Conservation (phyloP, 37 sponge, comb jelly and placozoan species). For the Hexactinellida sp. region DNA sequence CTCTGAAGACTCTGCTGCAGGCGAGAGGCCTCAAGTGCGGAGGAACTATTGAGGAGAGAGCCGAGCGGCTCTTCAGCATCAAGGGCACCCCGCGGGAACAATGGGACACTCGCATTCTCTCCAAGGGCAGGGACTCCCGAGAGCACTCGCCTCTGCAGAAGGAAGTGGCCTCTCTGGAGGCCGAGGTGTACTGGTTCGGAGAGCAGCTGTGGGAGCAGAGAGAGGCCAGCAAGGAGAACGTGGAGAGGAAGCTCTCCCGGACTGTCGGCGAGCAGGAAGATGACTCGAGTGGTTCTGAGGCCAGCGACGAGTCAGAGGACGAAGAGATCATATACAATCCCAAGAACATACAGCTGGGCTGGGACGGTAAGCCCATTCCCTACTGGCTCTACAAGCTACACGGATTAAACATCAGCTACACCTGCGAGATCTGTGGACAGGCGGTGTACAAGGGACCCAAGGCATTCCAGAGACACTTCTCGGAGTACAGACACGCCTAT, state of each 20-base stretch:
- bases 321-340: constrained; percentile 85
- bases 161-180: constrained; percentile 70
- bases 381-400: constrained; percentile 99
- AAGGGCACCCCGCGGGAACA: constrained; percentile 42
- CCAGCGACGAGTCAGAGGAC: constrained; percentile 54
- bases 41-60: constrained; percentile 89
- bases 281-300: constrained; percentile 33
- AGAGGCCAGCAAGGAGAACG: constrained; percentile 79
- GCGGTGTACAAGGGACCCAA: constrained; percentile 87
- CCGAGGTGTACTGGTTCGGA: constrained; percentile 54
- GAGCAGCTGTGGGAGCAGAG: constrained; percentile 90
- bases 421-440: constrained; percentile 96
- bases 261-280: constrained; percentile 90
- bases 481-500: constrained; percentile 96
- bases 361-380: constrained; percentile 99
- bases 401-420: constrained; percentile 87
- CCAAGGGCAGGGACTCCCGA: neutral
- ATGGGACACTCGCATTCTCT: neutral
- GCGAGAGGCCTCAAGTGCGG: constrained; percentile 95
- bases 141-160: constrained; percentile 40
- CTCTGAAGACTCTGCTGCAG: constrained; percentile 85
- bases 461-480: constrained; percentile 94
- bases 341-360: constrained; percentile 95
- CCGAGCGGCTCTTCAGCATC: constrained; percentile 64
- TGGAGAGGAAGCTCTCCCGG: constrained; percentile 79